Percentiles rank a stretch among this genome's conserved stretches.
phyloP scores from a whole-genome alignment of 2,888 invertebrate species.

The Polydesmus complanatus region DNA sequence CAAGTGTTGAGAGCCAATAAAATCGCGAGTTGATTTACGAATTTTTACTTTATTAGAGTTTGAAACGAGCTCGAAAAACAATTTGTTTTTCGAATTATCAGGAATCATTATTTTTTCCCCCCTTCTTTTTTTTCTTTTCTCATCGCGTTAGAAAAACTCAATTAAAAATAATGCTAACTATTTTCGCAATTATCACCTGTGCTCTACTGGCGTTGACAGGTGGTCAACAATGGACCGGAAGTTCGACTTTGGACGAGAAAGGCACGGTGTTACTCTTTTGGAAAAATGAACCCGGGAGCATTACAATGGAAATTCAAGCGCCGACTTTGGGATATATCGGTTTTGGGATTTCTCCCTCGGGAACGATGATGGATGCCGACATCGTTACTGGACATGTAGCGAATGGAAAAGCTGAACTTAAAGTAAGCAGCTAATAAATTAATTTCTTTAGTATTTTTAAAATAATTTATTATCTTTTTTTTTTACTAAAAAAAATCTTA shows the following conservation, averaged over 20 bases:
- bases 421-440: not conserved
- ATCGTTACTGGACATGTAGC: constrained; percentile 8
- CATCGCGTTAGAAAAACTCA: too few species aligned
- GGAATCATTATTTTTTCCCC: not conserved
- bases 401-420: constrained; percentile 9
- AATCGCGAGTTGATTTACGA: not conserved
- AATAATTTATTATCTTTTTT: not conserved
- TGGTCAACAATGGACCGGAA: not conserved
- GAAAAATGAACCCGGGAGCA: constrained; percentile 1
- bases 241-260: not conserved
- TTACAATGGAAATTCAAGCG: constrained; percentile 10
- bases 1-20: not conserved
- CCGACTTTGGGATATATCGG: constrained; percentile 8
- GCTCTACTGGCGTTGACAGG: not conserved
- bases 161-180: not conserved
- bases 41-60: not conserved
- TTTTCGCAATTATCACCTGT: not conserved
- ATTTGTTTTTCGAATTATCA: not conserved
- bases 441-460: too few species aligned
- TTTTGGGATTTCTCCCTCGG: constrained; percentile 9
- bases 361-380: constrained; percentile 11
- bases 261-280: constrained; percentile 7
- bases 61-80: not conserved
- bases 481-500: not conserved
- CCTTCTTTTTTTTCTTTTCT: not conserved